Percentiles rank a stretch among this genome's conserved stretches.
These are phyloP conservation scores for Takifugu ocellatus DNA, from an alignment of 2,797 vertebrate genomes.

Conservation along the genomic window DNA sequence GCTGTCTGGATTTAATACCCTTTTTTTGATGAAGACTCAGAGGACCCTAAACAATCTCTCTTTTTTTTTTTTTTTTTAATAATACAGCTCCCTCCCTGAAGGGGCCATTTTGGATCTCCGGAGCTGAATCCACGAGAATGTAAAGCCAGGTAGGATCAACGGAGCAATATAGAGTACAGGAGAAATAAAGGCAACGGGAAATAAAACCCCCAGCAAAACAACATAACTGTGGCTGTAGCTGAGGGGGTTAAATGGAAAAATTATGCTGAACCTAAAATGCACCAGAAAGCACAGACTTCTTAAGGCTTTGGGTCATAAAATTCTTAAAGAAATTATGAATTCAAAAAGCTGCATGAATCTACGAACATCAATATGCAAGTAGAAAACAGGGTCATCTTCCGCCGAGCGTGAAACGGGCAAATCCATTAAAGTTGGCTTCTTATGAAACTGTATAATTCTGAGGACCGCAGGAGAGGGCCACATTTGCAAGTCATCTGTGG, in stretches of 20 bases:
- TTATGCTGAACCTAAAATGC: no score
- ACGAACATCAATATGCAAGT: no score
- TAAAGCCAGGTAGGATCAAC: conserved; percentile 27
- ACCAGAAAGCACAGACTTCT: no score
- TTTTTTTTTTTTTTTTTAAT: conserved; percentile 18
- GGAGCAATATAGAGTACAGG: conserved; percentile 6
- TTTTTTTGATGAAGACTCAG: conserved; percentile 33
- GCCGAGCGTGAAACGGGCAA: conserved; percentile 4
- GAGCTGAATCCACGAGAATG: conserved; percentile 24
- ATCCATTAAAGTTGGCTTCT: conserved; percentile 2
- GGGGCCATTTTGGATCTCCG: conserved; percentile 29
- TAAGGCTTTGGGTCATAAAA: neutral
- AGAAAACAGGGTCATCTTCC: conserved; percentile 9
- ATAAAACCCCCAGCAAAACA: conserved; percentile 14
- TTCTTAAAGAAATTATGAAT: no score
- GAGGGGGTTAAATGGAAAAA: no score
- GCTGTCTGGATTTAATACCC: conserved; percentile 17
- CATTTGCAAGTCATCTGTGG: no score
- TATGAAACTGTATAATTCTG: no score
- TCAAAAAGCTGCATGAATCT: no score
- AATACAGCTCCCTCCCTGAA: conserved; percentile 31
- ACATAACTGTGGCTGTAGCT: neutral
- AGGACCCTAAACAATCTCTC: conserved; percentile 26
- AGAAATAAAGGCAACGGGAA: conserved; percentile 10
- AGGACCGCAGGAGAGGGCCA: no score